Conservation (phyloP, 2,888 invertebrate genomes). For the Clivina fossor region DNA sequence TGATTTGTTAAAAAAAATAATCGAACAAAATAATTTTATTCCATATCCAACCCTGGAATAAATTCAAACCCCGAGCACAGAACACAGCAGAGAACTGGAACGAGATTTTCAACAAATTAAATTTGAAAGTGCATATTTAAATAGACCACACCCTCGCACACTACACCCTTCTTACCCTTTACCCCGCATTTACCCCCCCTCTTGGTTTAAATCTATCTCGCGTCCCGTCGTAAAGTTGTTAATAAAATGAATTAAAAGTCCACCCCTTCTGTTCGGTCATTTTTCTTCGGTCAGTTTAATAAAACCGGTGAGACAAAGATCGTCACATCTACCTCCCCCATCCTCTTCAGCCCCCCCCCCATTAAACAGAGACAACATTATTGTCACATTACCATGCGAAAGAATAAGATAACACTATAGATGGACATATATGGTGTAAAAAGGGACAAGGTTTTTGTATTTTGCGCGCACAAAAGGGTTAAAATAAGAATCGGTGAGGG, state of each 20-base stretch:
- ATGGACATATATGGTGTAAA: no score
- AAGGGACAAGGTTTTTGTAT: no score
- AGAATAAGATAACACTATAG: no score
- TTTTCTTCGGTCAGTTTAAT: conserved; percentile 49
- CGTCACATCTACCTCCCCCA: conserved; percentile 16
- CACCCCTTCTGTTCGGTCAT: conserved; percentile 39
- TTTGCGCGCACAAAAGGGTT: no score
- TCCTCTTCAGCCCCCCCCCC: neutral
- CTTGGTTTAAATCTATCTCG: neutral
- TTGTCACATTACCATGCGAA: no score
- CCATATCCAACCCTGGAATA: no score
- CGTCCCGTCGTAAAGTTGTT: conserved; percentile 20
- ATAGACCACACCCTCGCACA: conserved; percentile 18
- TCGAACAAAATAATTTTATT: no score
- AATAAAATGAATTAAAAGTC: conserved; percentile 29
- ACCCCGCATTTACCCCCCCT: no score
- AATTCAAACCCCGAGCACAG: neutral
- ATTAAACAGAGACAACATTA: no score
- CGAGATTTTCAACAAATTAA: conserved; percentile 28
- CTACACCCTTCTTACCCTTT: neutral
- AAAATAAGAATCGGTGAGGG: no score
- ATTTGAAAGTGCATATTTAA: conserved; percentile 28
- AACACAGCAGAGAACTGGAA: conserved; percentile 10
- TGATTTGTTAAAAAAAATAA: no score
- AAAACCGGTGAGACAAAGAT: conserved; percentile 42